Conservation (phyloP, 2,113 vertebrate genomes). For the Oostethus manadensis region DNA sequence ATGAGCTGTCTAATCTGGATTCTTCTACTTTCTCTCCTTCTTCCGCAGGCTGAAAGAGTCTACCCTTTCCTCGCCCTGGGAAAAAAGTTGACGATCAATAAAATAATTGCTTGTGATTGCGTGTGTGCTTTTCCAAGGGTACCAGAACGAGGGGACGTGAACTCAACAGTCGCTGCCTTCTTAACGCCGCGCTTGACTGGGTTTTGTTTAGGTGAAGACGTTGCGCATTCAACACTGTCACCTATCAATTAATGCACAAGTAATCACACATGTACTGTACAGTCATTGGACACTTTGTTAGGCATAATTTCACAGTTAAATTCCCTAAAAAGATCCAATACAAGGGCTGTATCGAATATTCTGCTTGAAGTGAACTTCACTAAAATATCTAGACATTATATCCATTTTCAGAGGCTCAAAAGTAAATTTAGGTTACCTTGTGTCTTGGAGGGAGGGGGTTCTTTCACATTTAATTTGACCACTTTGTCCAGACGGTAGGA, state of each 20-base stretch:
- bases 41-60: constrained; percentile 23
- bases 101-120: neutral
- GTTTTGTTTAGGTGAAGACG: constrained; percentile 36
- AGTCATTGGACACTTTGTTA: neutral
- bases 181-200: constrained; percentile 8
- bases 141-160: constrained; percentile 29
- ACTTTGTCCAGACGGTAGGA: constrained; percentile 25
- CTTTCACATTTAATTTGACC: constrained; percentile 19
- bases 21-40: constrained; percentile 8
- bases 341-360: too few relatives aligned
- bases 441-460: neutral
- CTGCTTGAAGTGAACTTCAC: too few relatives aligned
- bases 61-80: constrained; percentile 42
- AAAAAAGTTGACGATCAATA: neutral
- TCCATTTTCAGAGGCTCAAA: too few relatives aligned
- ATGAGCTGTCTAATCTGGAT: neutral
- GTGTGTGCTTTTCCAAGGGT: neutral
- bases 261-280: neutral
- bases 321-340: too few relatives aligned
- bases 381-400: too few relatives aligned
- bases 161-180: neutral
- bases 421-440: constrained; percentile 21
- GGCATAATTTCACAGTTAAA: too few relatives aligned
- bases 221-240: neutral
- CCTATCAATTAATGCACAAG: constrained; percentile 30